Evolutionary conservation across 2,888 invertebrate genomes (phyloP).

Genomic region (Trichopria drosophilae): DNA sequence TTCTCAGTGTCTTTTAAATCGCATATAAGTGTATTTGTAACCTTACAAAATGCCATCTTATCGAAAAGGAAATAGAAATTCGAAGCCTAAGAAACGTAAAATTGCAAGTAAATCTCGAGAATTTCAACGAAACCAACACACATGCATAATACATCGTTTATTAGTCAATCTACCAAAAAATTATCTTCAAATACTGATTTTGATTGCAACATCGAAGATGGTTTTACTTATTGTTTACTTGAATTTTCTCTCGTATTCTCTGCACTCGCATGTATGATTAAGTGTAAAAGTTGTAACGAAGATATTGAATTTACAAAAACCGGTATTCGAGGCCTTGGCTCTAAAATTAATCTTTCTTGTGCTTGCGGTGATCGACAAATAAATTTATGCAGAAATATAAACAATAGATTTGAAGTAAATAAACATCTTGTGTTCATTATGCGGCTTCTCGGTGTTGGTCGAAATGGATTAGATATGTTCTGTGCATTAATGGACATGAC

Average conservation of each 20-base stretch:
- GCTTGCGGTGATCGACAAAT: constrained; percentile 25
- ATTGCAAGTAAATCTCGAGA: background rate
- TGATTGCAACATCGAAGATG: constrained; percentile 1
- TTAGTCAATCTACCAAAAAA: constrained; percentile 7
- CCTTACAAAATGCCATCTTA: too few relatives aligned
- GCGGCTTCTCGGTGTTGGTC: constrained; percentile 31
- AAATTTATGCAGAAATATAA: constrained; percentile 27
- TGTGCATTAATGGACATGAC: constrained; percentile 31
- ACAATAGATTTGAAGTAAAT: constrained; percentile 36
- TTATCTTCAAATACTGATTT: constrained; percentile 11
- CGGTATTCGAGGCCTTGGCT: constrained; percentile 31
- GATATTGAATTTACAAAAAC: constrained; percentile 29
- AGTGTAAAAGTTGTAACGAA: constrained; percentile 21
- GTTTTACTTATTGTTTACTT: constrained; percentile 6
- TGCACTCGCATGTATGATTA: constrained; percentile 16
- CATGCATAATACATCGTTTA: background rate
- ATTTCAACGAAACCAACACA: constrained; percentile 8
- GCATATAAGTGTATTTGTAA: too few relatives aligned
- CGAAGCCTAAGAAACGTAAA: background rate
- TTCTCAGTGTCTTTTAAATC: too few relatives aligned
- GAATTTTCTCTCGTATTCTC: constrained; percentile 17
- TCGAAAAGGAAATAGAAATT: constrained; percentile 2
- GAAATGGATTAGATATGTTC: constrained; percentile 36
- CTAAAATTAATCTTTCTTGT: constrained; percentile 29
- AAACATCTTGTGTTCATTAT: constrained; percentile 35